Conservation (phyloP, 2,888 invertebrate species). For the Tholera decimalis region DNA sequence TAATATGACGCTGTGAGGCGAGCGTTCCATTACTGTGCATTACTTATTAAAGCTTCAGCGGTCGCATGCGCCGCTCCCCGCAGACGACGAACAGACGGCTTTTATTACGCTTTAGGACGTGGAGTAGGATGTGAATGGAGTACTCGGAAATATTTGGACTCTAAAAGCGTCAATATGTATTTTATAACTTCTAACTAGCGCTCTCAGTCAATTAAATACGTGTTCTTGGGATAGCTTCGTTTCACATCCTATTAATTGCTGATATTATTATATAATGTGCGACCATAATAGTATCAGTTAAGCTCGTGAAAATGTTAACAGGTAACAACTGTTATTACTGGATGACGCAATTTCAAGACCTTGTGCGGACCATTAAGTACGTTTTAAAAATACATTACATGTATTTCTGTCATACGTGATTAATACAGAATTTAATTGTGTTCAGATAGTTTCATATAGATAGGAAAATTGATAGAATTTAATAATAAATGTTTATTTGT, state of each 20-base stretch:
- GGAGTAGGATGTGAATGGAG: conserved; percentile 43
- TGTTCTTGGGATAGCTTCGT: too few relatives aligned
- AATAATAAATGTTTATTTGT: too few relatives aligned
- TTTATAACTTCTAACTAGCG: too few relatives aligned
- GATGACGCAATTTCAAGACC: neutral
- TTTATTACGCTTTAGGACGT: conserved; percentile 52
- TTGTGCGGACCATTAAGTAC: neutral
- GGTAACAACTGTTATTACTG: too few relatives aligned
- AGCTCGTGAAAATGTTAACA: too few relatives aligned
- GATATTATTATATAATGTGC: too few relatives aligned
- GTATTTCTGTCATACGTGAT: neutral
- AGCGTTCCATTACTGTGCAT: conserved; percentile 83
- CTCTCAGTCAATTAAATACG: too few relatives aligned
- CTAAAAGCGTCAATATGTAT: too few relatives aligned
- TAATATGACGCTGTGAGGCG: conserved; percentile 56
- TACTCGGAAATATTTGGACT: neutral
- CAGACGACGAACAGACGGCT: conserved; percentile 61
- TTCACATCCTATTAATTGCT: too few relatives aligned
- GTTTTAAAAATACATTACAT: neutral
- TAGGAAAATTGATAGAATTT: too few relatives aligned
- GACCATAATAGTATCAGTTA: too few relatives aligned
- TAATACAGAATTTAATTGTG: neutral
- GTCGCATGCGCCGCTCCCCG: conserved; percentile 60
- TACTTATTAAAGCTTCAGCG: conserved; percentile 77
- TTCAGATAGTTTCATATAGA: too few relatives aligned